phyloP scores from a whole-genome alignment of 2,888 invertebrate species.

The Drosophila kanekoi region DNA sequence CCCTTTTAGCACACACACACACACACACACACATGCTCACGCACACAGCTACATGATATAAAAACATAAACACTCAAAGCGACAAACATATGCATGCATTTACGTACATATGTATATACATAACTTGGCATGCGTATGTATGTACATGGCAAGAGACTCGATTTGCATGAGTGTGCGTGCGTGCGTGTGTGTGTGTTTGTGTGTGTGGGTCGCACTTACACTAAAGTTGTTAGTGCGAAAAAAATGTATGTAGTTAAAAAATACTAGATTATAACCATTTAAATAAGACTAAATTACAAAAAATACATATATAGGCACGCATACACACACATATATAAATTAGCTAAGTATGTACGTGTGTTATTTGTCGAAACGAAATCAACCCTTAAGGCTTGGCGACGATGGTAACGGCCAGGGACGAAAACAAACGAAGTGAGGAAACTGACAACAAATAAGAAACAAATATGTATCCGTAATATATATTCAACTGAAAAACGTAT shows the following conservation, averaged over 20 bases:
- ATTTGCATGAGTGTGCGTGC: not conserved
- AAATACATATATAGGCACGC: no score
- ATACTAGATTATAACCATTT: no score
- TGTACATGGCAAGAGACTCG: not conserved
- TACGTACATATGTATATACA: not conserved
- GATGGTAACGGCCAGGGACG: slow-evolving; percentile 59
- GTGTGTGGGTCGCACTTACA: not conserved
- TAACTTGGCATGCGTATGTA: not conserved
- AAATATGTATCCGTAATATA: slow-evolving; percentile 4
- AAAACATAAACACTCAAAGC: slow-evolving; percentile 7
- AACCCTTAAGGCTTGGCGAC: slow-evolving; percentile 60
- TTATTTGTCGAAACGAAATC: slow-evolving; percentile 33
- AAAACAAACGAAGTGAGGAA: slow-evolving; percentile 50
- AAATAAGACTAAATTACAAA: no score
- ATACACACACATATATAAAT: no score
- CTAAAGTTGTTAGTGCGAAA: no score
- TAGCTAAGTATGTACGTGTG: not conserved
- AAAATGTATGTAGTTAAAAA: no score
- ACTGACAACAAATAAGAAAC: slow-evolving; percentile 54
- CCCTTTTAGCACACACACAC: slow-evolving; percentile 9
- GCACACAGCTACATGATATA: slow-evolving; percentile 3
- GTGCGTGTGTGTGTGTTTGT: not conserved
- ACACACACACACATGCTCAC: slow-evolving; percentile 6
- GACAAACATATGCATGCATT: not conserved
- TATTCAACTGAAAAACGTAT: no score